Conservation (phyloP, 2,797 vertebrate genomes). For the Manis pentadactyla region DNA sequence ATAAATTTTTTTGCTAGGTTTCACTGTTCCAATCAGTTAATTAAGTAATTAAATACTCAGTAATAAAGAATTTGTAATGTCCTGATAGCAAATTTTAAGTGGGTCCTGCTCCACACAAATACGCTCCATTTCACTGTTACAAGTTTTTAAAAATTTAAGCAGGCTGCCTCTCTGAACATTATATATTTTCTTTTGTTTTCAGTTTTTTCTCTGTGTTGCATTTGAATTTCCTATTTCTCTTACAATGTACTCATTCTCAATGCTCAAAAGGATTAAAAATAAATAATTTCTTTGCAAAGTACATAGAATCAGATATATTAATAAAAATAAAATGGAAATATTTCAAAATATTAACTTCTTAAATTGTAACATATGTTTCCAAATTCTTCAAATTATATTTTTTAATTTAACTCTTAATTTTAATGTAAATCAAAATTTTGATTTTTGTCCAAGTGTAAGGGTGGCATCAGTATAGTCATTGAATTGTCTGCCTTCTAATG, state of each 20-base stretch:
- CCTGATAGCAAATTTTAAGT: conserved; percentile 60
- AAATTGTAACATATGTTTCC: background rate
- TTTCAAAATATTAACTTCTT: background rate
- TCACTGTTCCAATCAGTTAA: conserved; percentile 51
- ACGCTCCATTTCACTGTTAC: background rate
- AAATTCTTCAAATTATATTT: background rate
- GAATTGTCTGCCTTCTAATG: background rate
- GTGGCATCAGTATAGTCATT: background rate
- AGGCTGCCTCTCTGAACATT: background rate
- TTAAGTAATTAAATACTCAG: conserved; percentile 75
- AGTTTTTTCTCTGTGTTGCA: background rate
- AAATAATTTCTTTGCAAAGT: background rate
- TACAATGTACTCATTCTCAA: background rate
- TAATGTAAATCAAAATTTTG: background rate
- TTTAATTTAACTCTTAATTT: background rate
- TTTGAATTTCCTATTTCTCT: background rate
- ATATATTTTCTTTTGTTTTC: background rate
- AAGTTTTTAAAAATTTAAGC: conserved; percentile 4
- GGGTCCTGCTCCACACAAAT: conserved; percentile 37
- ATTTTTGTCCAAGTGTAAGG: background rate
- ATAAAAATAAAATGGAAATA: background rate
- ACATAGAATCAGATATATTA: background rate
- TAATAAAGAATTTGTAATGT: conserved; percentile 60
- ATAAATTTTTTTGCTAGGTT: conserved; percentile 33
- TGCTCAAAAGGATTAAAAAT: background rate